Conservation (phyloP, 2,797 vertebrate species). For the Lepilemur septentrionalis region DNA sequence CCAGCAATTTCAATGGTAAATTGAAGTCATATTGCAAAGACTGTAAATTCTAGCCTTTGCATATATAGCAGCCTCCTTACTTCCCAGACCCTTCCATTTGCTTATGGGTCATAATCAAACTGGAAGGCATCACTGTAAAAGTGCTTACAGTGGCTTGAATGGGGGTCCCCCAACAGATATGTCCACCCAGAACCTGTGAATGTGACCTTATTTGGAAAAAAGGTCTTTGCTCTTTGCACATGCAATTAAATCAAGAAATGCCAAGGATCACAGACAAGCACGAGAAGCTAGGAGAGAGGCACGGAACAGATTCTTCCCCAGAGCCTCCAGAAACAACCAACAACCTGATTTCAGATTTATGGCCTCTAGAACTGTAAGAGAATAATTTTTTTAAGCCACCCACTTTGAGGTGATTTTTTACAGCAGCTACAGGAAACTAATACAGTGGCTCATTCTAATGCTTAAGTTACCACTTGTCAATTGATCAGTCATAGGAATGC, state of each 20-base stretch:
- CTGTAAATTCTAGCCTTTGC: neutral
- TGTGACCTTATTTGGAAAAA: neutral
- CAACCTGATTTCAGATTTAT: neutral
- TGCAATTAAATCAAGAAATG: neutral
- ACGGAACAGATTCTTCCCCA: too few relatives aligned
- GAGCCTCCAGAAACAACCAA: neutral
- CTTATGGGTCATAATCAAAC: neutral
- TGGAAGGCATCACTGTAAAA: neutral
- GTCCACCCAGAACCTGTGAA: neutral
- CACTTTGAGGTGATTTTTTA: neutral
- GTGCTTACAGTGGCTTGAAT: neutral
- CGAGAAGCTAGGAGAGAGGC: neutral
- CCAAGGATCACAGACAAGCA: neutral
- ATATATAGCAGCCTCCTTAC: neutral
- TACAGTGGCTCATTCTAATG: neutral
- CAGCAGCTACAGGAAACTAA: neutral
- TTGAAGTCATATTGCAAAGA: neutral
- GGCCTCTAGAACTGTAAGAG: neutral
- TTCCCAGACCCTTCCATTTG: neutral
- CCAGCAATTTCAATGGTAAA: neutral
- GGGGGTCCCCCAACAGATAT: neutral
- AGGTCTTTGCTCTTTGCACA: neutral
- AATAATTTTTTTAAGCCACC: neutral
- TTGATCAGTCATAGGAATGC: neutral
- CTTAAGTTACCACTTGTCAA: neutral